Base-by-base conservation (phyloP, 2,888 invertebrate genomes). In the Apoda limacodes region DNA sequence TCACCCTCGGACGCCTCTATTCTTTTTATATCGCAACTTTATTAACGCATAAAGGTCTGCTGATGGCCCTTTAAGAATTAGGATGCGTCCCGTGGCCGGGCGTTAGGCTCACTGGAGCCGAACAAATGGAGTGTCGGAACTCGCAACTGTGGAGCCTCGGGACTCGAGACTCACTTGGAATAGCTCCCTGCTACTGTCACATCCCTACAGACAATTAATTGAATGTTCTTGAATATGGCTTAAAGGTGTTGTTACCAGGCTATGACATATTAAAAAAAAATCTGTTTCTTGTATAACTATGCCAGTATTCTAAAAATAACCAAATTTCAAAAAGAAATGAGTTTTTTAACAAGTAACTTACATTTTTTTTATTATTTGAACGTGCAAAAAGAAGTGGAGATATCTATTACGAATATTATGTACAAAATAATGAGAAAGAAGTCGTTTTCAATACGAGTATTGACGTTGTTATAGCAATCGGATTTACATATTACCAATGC, bases 1-100 rank as follows among this genome's bases (percentile, higher is more conserved):
- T 66, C 71, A 74, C 76, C 80, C 80, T 78, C 62, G 75, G 76
- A 74, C 76, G 76, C 72, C 65, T 74, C 55, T 59, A 60, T 75
- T 75, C 76, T 78, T 80, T 76, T 80, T 78, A 80, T 78, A 78
- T 78, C 69, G 72, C 75, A 76, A 76, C 76, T 80, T 80, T 80
- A 80, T 80, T 80, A 80, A 78, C 80, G 78, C 65, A 78, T 80
- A 80, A 80, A 80, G 78, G 78, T 74, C 75, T 74, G 55, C 57
- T 69, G 78, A 80, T 80, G 75, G 76, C 68, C 76, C 74, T 69
- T 75, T 70, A 76, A 75, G 78, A 76, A 76, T 78, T 76, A 76
- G 75, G 74, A 76, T 68, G 68, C 74, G 75, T 65, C 74, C 72
- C 70, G 64, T 52, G 56, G 61, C 50, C 62, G 60, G 47, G 53